Conservation (phyloP, 2,888 invertebrate genomes). For the Hoplodrina blanda region DNA sequence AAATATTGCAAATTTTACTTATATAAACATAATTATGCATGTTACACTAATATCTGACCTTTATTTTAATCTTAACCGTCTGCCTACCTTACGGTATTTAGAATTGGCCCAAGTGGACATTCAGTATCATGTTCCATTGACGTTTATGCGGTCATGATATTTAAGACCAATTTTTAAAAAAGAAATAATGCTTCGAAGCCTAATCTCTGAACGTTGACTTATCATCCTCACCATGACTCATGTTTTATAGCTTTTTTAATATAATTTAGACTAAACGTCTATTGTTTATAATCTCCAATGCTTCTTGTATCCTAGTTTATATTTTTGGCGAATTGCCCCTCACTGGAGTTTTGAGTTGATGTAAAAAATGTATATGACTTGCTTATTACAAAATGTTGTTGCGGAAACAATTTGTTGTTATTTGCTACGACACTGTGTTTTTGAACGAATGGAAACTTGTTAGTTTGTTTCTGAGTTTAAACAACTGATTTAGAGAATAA, state of each 20-base stretch:
- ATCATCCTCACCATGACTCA: conserved; percentile 47
- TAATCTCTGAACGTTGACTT: conserved; percentile 16
- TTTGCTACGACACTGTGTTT: conserved; percentile 9
- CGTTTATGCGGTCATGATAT: too few relatives aligned
- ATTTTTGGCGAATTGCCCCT: conserved; percentile 39
- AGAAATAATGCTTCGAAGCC: conserved; percentile 20
- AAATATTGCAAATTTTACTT: neutral
- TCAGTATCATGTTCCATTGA: too few relatives aligned
- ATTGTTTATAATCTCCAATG: conserved; percentile 68
- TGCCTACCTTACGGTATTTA: too few relatives aligned
- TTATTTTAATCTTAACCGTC: too few relatives aligned
- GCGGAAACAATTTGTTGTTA: conserved; percentile 9
- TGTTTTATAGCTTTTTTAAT: conserved; percentile 60
- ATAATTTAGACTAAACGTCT: conserved; percentile 60
- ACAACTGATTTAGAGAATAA: too few relatives aligned
- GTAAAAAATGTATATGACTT: conserved; percentile 64
- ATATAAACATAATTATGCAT: too few relatives aligned
- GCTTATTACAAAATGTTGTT: conserved; percentile 47
- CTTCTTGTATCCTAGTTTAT: conserved; percentile 65
- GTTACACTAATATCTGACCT: neutral
- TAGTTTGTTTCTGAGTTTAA: neutral
- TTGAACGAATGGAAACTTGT: neutral
- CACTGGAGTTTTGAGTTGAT: conserved; percentile 37
- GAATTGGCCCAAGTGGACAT: too few relatives aligned
- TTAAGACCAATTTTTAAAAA: neutral